Evolutionary conservation across 2,113 vertebrate species (phyloP).

Genomic region (Solenodon paradoxus): DNA sequence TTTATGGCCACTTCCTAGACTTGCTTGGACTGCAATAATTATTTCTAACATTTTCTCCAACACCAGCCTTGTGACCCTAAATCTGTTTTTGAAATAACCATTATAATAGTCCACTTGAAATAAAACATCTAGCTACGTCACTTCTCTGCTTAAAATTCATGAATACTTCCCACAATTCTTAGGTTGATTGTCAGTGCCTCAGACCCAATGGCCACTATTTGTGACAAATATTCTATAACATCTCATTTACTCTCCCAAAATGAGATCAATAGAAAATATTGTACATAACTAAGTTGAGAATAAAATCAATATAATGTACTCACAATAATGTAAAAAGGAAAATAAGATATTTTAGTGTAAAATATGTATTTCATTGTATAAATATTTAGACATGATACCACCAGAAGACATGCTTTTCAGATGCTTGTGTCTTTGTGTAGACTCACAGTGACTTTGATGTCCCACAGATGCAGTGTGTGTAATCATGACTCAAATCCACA

Average conservation of each 20-base stretch:
- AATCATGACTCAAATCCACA: not conserved
- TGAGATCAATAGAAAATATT: not conserved
- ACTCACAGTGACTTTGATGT: not conserved
- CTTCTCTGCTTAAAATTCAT: not conserved
- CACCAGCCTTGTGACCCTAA: not conserved
- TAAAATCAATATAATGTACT: not conserved
- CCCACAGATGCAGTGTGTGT: not conserved
- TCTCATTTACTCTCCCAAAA: not conserved
- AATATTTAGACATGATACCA: not conserved
- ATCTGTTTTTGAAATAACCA: not conserved
- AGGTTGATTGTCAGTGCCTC: not conserved
- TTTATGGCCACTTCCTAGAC: not conserved
- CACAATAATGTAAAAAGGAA: not conserved
- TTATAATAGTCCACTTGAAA: not conserved
- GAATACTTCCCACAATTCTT: not conserved
- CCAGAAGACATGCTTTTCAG: not conserved
- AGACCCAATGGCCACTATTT: not conserved
- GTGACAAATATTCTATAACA: not conserved
- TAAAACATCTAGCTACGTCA: not conserved
- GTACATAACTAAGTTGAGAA: not conserved
- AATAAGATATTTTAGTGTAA: not conserved
- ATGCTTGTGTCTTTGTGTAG: not conserved
- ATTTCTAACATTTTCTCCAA: not conserved
- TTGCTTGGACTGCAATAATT: not conserved
- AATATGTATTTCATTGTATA: not conserved